phyloP scores from a whole-genome alignment of 1,140 invertebrate genomes.

The Leptinotarsa lineolata region DNA sequence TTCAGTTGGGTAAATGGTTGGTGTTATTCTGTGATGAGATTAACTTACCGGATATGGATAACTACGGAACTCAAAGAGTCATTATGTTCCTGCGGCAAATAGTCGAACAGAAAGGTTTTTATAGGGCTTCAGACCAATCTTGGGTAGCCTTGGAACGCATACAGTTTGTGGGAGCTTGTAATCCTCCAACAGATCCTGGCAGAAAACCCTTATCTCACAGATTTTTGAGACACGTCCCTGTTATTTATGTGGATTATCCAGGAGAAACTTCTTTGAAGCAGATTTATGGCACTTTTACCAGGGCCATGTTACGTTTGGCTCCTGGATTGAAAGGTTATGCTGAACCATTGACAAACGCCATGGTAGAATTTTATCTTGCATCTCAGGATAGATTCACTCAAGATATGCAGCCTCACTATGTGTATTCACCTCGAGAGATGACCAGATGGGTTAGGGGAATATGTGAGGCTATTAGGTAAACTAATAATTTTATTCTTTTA shows the following conservation, averaged over 20 bases:
- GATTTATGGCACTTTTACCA: slow-evolving; percentile 97
- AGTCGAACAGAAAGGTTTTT: slow-evolving; percentile 93
- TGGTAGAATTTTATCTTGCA: slow-evolving; percentile 97
- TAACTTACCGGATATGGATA: slow-evolving; percentile 98
- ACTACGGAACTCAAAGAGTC: slow-evolving; percentile 97
- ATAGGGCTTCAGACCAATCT: slow-evolving; percentile 89
- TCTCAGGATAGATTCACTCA: slow-evolving; percentile 98
- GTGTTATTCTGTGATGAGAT: slow-evolving; percentile 99
- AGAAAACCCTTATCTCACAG: slow-evolving; percentile 95
- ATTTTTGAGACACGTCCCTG: slow-evolving; percentile 92
- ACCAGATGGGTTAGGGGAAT: slow-evolving; percentile 99
- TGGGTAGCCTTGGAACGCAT: slow-evolving; percentile 97
- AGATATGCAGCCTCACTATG: slow-evolving; percentile 99
- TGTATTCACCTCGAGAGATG: slow-evolving; percentile 99
- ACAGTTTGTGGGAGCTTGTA: slow-evolving; percentile 99
- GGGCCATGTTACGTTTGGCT: slow-evolving; percentile 94
- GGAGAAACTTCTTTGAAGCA: slow-evolving; percentile 96
- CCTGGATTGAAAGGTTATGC: slow-evolving; percentile 89
- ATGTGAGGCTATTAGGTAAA: slow-evolving; percentile 89
- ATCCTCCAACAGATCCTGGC: slow-evolving; percentile 99
- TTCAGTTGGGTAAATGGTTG: slow-evolving; percentile 94
- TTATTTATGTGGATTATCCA: slow-evolving; percentile 99
- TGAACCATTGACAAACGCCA: slow-evolving; percentile 95
- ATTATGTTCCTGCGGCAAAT: slow-evolving; percentile 98
- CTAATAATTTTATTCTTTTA: slow-evolving; percentile 1